A percentile compares a stretch with the other conserved stretches of the same genome.
phyloP scores from a whole-genome alignment of 2,888 invertebrate genomes.

The Catocala nupta region DNA sequence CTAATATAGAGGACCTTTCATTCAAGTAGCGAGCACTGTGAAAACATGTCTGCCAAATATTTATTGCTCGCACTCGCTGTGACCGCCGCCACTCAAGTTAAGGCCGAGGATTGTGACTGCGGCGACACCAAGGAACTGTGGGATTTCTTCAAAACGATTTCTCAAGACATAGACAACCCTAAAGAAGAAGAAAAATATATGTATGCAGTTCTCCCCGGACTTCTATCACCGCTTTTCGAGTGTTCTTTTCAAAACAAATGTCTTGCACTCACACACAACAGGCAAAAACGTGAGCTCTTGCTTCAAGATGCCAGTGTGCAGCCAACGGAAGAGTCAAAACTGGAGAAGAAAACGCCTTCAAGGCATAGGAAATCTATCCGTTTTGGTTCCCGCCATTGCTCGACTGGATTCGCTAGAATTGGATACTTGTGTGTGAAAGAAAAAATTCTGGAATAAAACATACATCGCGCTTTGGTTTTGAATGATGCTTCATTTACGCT shows the following conservation, averaged over 20 bases:
- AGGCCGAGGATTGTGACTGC: conserved; percentile 42
- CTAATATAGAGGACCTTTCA: conserved; percentile 27
- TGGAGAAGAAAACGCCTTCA: background rate
- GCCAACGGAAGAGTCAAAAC: too few species aligned
- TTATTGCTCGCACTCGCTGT: conserved; percentile 29
- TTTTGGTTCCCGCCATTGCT: conserved; percentile 9
- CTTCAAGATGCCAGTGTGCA: background rate
- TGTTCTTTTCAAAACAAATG: conserved; percentile 39
- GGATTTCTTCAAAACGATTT: conserved; percentile 42
- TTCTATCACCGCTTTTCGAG: conserved; percentile 48
- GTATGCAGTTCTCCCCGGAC: conserved; percentile 50
- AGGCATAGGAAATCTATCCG: background rate
- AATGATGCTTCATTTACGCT: too few species aligned
- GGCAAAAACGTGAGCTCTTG: conserved; percentile 45
- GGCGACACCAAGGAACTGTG: conserved; percentile 32
- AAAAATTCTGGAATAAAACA: conserved; percentile 3
- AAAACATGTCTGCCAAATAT: conserved; percentile 51
- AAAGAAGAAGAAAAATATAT: conserved; percentile 18
- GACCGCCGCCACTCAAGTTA: conserved; percentile 17
- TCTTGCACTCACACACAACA: conserved; percentile 42
- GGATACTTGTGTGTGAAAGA: conserved; percentile 24
- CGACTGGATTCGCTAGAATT: conserved; percentile 22
- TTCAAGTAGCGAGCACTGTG: conserved; percentile 31
- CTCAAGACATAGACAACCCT: conserved; percentile 11
- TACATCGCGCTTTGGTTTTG: too few species aligned